Conservation (phyloP, 2,797 vertebrate species). For the Potorous gilbertii region DNA sequence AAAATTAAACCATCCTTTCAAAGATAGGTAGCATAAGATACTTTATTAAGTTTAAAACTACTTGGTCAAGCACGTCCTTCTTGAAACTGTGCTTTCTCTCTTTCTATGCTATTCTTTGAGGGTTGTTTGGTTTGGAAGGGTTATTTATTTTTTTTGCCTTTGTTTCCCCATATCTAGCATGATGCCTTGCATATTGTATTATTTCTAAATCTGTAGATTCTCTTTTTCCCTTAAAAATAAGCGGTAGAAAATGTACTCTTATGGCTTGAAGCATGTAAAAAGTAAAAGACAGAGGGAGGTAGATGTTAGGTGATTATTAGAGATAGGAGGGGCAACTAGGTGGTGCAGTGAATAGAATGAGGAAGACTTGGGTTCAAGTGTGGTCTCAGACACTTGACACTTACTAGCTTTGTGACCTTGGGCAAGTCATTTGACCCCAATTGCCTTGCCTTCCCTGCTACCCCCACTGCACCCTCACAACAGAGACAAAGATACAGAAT, state of each 20-base stretch:
- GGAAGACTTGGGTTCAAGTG: too few species aligned
- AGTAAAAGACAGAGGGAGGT: neutral
- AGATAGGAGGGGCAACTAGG: neutral
- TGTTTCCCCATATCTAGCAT: neutral
- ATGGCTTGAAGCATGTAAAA: neutral
- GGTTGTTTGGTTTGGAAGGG: neutral
- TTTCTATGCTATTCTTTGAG: neutral
- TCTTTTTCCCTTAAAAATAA: neutral
- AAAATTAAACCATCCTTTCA: neutral
- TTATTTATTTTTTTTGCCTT: neutral
- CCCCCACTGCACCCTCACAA: too few species aligned
- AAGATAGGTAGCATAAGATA: neutral
- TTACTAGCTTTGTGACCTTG: too few species aligned
- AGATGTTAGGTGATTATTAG: neutral
- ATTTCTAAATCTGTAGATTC: neutral
- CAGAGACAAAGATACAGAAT: neutral
- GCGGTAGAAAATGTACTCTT: neutral
- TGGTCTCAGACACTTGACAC: too few species aligned
- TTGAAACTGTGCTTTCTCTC: neutral
- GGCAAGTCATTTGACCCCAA: too few species aligned
- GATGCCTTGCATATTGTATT: neutral
- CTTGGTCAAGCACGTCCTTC: neutral
- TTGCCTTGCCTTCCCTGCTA: too few species aligned
- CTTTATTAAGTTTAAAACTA: neutral
- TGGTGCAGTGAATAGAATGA: too few species aligned